Percentiles rank a stretch among this genome's conserved stretches.
Evolutionary conservation across 1,140 invertebrate genomes (phyloP).

Genomic region (Musca vetustissima): DNA sequence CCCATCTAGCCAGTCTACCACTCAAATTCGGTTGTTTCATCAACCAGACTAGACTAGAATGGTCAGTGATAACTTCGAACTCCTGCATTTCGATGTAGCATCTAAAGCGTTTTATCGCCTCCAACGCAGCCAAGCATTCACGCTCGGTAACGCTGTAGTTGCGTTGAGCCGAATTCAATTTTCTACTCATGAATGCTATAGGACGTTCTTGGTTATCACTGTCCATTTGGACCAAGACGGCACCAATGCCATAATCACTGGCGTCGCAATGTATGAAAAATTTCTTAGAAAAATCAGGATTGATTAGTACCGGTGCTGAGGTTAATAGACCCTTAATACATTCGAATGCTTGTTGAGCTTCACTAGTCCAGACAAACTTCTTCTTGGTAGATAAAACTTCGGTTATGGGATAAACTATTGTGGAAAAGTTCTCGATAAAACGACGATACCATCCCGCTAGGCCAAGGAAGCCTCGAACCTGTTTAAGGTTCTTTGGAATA

Average conservation of each 20-base stretch:
- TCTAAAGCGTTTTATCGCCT: conserved; percentile 37
- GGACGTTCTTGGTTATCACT: conserved; percentile 31
- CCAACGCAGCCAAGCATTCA: no score
- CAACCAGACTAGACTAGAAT: conserved; percentile 4
- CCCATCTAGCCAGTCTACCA: not conserved
- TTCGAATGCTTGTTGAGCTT: conserved; percentile 44
- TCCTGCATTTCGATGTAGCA: conserved; percentile 51
- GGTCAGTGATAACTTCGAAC: conserved; percentile 50
- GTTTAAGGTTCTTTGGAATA: conserved; percentile 25
- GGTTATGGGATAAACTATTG: conserved; percentile 2
- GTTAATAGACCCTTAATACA: conserved; percentile 32
- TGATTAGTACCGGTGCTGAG: conserved; percentile 26
- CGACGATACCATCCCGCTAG: conserved; percentile 43
- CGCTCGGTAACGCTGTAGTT: conserved; percentile 53
- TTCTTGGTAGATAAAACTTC: conserved; percentile 11
- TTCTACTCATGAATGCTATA: conserved; percentile 51
- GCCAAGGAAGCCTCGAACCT: conserved; percentile 37
- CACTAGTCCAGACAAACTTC: conserved; percentile 15
- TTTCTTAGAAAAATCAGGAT: conserved; percentile 22
- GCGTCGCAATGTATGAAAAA: conserved; percentile 31
- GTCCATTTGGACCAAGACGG: conserved; percentile 14
- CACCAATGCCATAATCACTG: conserved; percentile 8
- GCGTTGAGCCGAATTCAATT: conserved; percentile 48
- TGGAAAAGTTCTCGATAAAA: conserved; percentile 51
- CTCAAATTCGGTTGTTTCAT: not conserved